Conservation (phyloP, 2,888 invertebrate genomes). For the Ennomos fuscantarius region DNA sequence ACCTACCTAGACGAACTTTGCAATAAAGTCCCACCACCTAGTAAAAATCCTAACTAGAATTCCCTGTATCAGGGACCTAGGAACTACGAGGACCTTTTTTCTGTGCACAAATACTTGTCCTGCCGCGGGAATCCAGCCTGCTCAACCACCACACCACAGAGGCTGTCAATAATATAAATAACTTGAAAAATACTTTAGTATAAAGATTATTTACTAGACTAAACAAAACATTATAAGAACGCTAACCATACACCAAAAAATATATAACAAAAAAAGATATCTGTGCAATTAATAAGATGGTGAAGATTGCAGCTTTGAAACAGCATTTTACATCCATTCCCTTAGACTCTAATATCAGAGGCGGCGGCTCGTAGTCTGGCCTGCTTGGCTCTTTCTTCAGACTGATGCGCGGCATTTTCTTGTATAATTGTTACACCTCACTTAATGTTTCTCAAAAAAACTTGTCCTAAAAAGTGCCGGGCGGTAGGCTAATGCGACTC, state of each 20-base stretch:
- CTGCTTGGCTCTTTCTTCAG: slow-evolving; percentile 45
- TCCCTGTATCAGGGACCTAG: too few species aligned
- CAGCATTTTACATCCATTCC: slow-evolving; percentile 53
- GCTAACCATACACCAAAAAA: slow-evolving; percentile 36
- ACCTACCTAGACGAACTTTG: too few species aligned
- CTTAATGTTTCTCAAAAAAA: too few species aligned
- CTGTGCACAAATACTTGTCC: too few species aligned
- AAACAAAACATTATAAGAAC: background rate
- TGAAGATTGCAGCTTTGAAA: slow-evolving; percentile 47
- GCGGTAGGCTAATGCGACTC: too few species aligned
- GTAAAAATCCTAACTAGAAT: too few species aligned
- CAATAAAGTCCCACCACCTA: too few species aligned
- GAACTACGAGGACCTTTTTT: too few species aligned
- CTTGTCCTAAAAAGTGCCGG: too few species aligned
- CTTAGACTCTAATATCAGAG: slow-evolving; percentile 26
- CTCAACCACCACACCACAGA: too few species aligned
- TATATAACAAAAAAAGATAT: slow-evolving; percentile 50
- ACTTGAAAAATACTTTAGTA: background rate
- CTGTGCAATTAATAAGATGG: slow-evolving; percentile 52
- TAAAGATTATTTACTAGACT: background rate
- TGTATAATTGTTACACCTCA: background rate
- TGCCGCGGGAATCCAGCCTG: too few species aligned
- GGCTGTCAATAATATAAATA: too few species aligned
- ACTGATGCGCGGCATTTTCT: slow-evolving; percentile 34
- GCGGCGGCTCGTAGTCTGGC: slow-evolving; percentile 17